A percentile compares a stretch with the other conserved stretches of the same genome.
Conservation (phyloP, 1,140 invertebrate genomes). For the Drosophila takahashii region DNA sequence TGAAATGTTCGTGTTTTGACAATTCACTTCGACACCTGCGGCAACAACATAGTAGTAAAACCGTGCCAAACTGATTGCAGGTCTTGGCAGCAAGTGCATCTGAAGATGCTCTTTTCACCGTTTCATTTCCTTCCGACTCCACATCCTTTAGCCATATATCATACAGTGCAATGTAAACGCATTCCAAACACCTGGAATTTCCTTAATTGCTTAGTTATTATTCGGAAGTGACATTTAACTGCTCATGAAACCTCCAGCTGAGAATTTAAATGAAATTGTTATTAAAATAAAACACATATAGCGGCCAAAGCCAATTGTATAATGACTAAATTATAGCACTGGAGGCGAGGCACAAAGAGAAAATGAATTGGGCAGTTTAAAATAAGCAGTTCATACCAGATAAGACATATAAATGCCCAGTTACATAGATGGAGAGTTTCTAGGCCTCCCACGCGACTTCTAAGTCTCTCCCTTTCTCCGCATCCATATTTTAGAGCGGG, state of each 20-base stretch:
- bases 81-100: not conserved
- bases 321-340: constrained; percentile 40
- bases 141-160: not conserved
- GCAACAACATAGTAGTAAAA: not conserved
- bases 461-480: not conserved
- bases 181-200: constrained; percentile 1
- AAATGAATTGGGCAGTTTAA: not conserved
- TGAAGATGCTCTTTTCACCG: not conserved
- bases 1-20: constrained; percentile 18
- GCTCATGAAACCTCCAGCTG: not conserved
- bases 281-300: constrained; percentile 2
- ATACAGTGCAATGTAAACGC: not conserved
- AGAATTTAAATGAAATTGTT: constrained; percentile 5
- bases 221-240: constrained; percentile 45
- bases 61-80: not conserved
- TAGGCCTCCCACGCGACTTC: not conserved
- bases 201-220: constrained; percentile 1
- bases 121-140: constrained; percentile 1
- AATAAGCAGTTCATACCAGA: not conserved
- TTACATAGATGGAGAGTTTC: not conserved
- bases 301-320: constrained; percentile 15
- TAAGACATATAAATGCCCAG: not conserved
- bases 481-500: not conserved
- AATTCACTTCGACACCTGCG: not conserved
- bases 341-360: not conserved